Conservation (phyloP, 2,888 invertebrate genomes). For the Spicauda simplicius region DNA sequence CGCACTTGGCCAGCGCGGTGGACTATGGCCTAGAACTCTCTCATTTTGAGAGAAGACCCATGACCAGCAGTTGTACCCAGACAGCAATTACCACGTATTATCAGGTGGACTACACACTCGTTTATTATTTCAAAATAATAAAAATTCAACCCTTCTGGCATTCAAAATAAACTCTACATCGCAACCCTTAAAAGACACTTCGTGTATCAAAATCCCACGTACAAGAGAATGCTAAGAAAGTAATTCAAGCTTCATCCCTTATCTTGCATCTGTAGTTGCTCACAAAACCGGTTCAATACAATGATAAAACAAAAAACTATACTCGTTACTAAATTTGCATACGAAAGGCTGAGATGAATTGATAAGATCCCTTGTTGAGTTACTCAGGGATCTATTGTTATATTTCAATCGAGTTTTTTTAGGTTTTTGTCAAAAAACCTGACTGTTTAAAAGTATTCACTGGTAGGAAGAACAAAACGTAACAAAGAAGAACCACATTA, state of each 20-base stretch:
- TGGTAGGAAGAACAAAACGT: too few relatives aligned
- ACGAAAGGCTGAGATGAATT: slow-evolving; percentile 37
- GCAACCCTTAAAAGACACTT: not conserved
- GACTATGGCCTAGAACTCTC: too few relatives aligned
- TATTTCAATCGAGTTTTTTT: slow-evolving; percentile 13
- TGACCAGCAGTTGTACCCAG: too few relatives aligned
- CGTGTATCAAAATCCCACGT: slow-evolving; percentile 11
- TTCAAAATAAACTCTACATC: too few relatives aligned
- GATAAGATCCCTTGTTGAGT: slow-evolving; percentile 27
- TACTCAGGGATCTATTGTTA: slow-evolving; percentile 22
- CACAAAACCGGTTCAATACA: slow-evolving; percentile 47
- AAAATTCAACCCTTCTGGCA: too few relatives aligned
- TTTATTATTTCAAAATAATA: too few relatives aligned
- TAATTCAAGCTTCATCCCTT: not conserved
- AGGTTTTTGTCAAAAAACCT: not conserved
- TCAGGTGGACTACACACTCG: too few relatives aligned
- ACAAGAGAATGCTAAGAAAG: slow-evolving; percentile 12
- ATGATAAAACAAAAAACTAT: slow-evolving; percentile 49
- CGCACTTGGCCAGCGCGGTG: too few relatives aligned
- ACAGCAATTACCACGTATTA: too few relatives aligned
- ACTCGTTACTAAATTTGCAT: slow-evolving; percentile 61
- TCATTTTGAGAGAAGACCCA: too few relatives aligned
- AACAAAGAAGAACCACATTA: too few relatives aligned
- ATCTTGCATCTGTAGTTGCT: slow-evolving; percentile 4
- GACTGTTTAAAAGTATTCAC: too few relatives aligned